Evolutionary conservation across 2,888 invertebrate species (phyloP).

Genomic region (Trichogramma evanescens): DNA sequence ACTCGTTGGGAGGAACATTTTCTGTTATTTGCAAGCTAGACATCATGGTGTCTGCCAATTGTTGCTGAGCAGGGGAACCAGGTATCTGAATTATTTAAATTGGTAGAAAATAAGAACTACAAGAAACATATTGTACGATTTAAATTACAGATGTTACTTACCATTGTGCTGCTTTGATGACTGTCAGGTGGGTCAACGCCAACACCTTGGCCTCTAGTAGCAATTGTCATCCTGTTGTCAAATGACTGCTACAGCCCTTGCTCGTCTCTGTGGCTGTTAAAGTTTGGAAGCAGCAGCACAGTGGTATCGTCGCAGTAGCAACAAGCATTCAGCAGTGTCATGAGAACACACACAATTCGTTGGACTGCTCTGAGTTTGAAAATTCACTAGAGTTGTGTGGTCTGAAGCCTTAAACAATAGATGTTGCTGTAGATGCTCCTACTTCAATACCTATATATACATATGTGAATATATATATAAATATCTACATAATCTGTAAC

Average conservation of each 20-base stretch:
- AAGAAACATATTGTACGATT: background rate
- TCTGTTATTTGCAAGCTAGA: slow-evolving; percentile 42
- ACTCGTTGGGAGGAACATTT: slow-evolving; percentile 41
- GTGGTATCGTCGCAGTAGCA: slow-evolving; percentile 32
- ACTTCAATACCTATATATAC: too few species aligned
- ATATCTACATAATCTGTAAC: slow-evolving; percentile 48
- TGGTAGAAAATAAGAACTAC: background rate
- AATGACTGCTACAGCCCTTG: slow-evolving; percentile 31
- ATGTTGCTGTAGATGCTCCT: too few species aligned
- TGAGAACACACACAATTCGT: slow-evolving; percentile 40
- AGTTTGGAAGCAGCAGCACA: slow-evolving; percentile 31
- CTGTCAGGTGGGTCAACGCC: slow-evolving; percentile 54
- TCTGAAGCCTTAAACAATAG: slow-evolving; percentile 29
- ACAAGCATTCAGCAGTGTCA: slow-evolving; percentile 45
- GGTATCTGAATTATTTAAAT: slow-evolving; percentile 32
- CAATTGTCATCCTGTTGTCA: slow-evolving; percentile 55
- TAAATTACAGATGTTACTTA: slow-evolving; percentile 19
- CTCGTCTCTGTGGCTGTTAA: slow-evolving; percentile 31
- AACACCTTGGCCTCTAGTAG: slow-evolving; percentile 57
- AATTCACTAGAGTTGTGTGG: slow-evolving; percentile 41
- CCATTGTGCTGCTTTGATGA: slow-evolving; percentile 44
- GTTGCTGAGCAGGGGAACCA: slow-evolving; percentile 42
- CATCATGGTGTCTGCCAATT: slow-evolving; percentile 43
- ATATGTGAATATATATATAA: slow-evolving; percentile 15
- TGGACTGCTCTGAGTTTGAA: background rate